These are phyloP conservation scores for Drosophila grimshawi DNA, from an alignment of 1,140 invertebrate genomes.

Conservation along the genomic window DNA sequence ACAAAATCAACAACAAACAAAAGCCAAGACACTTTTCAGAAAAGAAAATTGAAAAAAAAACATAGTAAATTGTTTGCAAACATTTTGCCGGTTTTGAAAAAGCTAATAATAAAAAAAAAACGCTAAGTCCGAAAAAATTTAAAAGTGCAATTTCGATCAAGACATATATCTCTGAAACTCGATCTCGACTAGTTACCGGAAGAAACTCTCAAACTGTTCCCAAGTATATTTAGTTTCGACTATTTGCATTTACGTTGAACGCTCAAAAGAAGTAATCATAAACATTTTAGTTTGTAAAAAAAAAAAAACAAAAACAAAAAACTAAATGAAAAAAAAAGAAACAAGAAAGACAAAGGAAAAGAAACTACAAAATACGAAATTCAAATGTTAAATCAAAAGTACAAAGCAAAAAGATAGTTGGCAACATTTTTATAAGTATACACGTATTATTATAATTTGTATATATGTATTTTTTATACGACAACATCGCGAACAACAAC, in stretches of 20 bases:
- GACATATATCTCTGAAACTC: slow-evolving; percentile 47
- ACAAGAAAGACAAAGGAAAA: slow-evolving; percentile 30
- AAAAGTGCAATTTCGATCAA: slow-evolving; percentile 58
- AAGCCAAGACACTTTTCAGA: slow-evolving; percentile 52
- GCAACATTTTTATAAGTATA: slow-evolving; percentile 82
- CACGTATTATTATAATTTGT: slow-evolving; percentile 81
- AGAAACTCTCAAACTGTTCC: slow-evolving; percentile 64
- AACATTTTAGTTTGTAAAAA: slow-evolving; percentile 50
- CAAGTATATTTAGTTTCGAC: slow-evolving; percentile 63
- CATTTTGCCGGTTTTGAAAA: slow-evolving; percentile 52
- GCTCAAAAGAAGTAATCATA: slow-evolving; percentile 44
- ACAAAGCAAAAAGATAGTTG: slow-evolving; percentile 81
- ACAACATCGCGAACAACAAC: slow-evolving; percentile 54
- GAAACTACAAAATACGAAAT: slow-evolving; percentile 62
- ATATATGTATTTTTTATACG: slow-evolving; percentile 82
- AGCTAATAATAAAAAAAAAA: slow-evolving; percentile 6
- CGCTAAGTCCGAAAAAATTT: slow-evolving; percentile 51
- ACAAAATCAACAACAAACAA: slow-evolving; percentile 44
- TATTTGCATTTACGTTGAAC: slow-evolving; percentile 62
- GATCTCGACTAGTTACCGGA: slow-evolving; percentile 66
- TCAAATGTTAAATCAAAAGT: slow-evolving; percentile 80
- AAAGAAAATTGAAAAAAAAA: slow-evolving; percentile 30
- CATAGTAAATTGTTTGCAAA: slow-evolving; percentile 32
- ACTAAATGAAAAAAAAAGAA: slow-evolving; percentile 11
- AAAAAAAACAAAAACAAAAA: slow-evolving; percentile 16